phyloP scores from a whole-genome alignment of 2,797 vertebrate species.

The Acestrorhynchus altus region DNA sequence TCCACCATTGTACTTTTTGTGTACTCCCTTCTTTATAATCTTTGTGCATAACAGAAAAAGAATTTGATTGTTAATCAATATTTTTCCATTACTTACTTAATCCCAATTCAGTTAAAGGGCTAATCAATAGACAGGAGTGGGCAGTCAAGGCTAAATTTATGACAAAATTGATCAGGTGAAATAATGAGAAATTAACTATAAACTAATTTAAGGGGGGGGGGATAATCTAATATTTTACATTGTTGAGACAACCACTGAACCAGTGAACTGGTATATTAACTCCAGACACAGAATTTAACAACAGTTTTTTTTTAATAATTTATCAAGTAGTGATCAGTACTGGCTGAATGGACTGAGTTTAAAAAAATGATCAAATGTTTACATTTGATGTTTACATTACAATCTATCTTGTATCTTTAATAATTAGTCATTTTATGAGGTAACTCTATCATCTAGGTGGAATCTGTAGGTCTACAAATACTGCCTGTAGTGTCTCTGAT shows the following conservation, averaged over 20 bases:
- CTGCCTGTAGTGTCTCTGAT: too few species aligned
- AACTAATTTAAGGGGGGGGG: background rate
- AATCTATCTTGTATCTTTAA: too few species aligned
- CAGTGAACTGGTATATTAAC: background rate
- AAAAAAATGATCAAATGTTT: background rate
- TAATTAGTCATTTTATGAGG: too few species aligned
- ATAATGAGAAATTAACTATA: constrained; percentile 23
- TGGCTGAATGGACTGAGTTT: background rate
- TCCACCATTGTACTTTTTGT: background rate
- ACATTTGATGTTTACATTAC: too few species aligned
- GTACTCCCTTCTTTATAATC: background rate
- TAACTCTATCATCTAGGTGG: too few species aligned
- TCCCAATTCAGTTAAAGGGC: background rate
- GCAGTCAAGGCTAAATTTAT: background rate
- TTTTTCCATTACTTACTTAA: background rate
- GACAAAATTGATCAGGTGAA: background rate
- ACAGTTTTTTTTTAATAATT: background rate
- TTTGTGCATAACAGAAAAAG: background rate
- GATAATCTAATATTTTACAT: too few species aligned
- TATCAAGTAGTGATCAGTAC: background rate
- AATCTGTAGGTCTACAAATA: too few species aligned
- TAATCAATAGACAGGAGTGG: background rate
- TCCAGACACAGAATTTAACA: background rate
- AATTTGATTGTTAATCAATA: constrained; percentile 5
- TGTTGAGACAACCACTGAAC: background rate